A percentile compares a stretch with the other conserved stretches of the same genome.
Evolutionary conservation across 2,888 invertebrate genomes (phyloP).

Genomic region (Drosophila pegasa): DNA sequence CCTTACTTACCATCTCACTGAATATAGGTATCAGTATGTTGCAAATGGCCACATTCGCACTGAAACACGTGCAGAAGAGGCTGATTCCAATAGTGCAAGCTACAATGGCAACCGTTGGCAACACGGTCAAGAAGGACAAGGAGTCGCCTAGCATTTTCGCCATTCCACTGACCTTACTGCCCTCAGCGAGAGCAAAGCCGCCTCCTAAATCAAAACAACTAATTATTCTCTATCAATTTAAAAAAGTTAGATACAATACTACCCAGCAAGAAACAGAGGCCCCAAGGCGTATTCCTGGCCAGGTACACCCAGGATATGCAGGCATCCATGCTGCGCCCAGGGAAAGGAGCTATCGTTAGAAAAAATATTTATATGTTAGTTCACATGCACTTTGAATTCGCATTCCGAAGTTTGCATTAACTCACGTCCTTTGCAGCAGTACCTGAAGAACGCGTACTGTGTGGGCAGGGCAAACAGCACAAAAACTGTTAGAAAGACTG

Average conservation of each 20-base stretch:
- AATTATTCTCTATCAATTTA: background rate
- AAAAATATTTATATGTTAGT: background rate
- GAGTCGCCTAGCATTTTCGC: constrained; percentile 90
- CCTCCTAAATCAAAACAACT: constrained; percentile 86
- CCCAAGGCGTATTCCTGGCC: constrained; percentile 94
- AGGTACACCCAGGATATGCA: constrained; percentile 92
- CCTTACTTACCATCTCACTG: constrained; percentile 87
- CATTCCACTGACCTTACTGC: constrained; percentile 91
- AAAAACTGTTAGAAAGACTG: constrained; percentile 91
- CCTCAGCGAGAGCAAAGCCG: constrained; percentile 94
- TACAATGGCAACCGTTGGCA: constrained; percentile 87
- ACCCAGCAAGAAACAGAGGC: constrained; percentile 92
- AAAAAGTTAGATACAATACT: constrained; percentile 3
- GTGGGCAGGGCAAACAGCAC: constrained; percentile 93
- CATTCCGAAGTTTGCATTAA: background rate
- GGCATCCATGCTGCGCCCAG: constrained; percentile 85
- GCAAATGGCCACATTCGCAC: constrained; percentile 94
- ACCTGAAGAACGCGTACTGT: constrained; percentile 89
- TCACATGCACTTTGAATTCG: too few species aligned
- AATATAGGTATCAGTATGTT: constrained; percentile 93
- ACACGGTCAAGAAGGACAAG: constrained; percentile 87
- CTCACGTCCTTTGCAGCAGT: constrained; percentile 85
- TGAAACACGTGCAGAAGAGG: constrained; percentile 89
- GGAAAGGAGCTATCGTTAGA: constrained; percentile 48
- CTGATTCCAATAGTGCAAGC: constrained; percentile 89